Evolutionary conservation across 2,113 vertebrate species (phyloP).

Genomic region (Hippocampus mohnikei): DNA sequence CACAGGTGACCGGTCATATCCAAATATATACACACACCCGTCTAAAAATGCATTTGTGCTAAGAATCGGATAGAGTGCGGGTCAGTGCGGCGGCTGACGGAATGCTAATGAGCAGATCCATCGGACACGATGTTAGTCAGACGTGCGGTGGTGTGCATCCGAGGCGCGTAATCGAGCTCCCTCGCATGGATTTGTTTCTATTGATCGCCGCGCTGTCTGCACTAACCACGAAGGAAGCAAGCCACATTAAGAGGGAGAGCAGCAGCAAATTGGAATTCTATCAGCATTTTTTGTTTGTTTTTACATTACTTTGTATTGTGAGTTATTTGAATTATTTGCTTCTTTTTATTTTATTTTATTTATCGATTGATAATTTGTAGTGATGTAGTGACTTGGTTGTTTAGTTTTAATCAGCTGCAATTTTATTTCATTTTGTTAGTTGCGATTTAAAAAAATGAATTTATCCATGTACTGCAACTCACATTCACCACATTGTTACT

Average conservation of each 20-base stretch:
- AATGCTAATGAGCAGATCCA: slow-evolving; percentile 22
- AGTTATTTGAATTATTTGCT: neutral
- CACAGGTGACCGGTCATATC: slow-evolving; percentile 61
- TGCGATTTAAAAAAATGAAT: too few species aligned
- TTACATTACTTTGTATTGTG: neutral
- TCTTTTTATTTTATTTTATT: neutral
- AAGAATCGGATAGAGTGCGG: slow-evolving; percentile 3
- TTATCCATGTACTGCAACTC: neutral
- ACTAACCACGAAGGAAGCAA: slow-evolving; percentile 6
- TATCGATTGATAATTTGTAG: too few species aligned
- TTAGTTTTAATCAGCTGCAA: slow-evolving; percentile 11
- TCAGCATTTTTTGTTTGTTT: neutral
- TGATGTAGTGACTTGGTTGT: neutral
- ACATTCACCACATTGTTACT: slow-evolving; percentile 8
- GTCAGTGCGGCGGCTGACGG: slow-evolving; percentile 5
- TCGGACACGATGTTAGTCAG: slow-evolving; percentile 33
- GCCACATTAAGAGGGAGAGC: slow-evolving; percentile 42
- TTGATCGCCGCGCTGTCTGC: slow-evolving; percentile 59
- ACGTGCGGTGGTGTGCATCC: slow-evolving; percentile 20
- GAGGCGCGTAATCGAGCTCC: slow-evolving; percentile 46
- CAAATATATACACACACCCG: too few species aligned
- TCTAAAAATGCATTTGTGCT: neutral
- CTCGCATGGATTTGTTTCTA: slow-evolving; percentile 45
- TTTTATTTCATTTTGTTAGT: neutral
- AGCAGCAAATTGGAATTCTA: slow-evolving; percentile 39